Evolutionary conservation across 2,797 vertebrate species (phyloP), one percentile per base, ranked within the genome.

Genomic region (Phrynocephalus forsythii): DNA sequence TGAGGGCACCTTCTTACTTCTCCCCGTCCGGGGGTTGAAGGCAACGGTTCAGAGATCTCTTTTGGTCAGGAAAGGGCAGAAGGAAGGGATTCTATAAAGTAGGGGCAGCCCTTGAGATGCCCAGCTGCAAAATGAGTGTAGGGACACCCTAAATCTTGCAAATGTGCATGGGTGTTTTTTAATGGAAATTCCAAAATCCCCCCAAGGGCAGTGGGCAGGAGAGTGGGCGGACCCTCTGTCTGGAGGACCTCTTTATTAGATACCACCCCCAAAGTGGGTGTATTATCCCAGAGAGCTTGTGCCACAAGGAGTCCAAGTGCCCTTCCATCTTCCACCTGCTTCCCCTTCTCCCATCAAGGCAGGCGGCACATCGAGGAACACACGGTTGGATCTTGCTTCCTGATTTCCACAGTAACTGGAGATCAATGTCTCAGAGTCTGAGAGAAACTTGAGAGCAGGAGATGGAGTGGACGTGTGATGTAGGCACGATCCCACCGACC

Each of bases 1-100:
- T 86, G 85, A 86, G 68, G 87, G 81, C 44, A 60, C 78, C 48
- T 76, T 83, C 30, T 85, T 88, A 88, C 87, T 88, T 88, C 83
- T 88, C 87, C 87, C 83, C 87, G 16, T 88, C 83, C 72, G 79
- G 87, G 83, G 87, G 66, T 26, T 85, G 78, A 88, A 90, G 88
- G 85, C 85, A 87, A 84, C 81, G 33, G 63, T 33, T 2, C 69
- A 30, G 44, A 75, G 75, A 73, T 7, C 68, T 3, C 52, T 75
- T 79, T 5, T 22, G 87, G 60, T 28, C 83, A 76, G 60, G 78
- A 88, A 56, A 78, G 71, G 83, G 69, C 16, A n/a, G 48, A 52
- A 84, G 20, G 68, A 88, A 56, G 77, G 83, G 28, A 50, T 63
- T 71, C 52, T 66, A 15, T 38, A 66, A 73, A 56, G 18, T 15